These are phyloP conservation scores for Apodemia duryi DNA, from an alignment of 2,888 invertebrate species.

Conservation along the genomic window DNA sequence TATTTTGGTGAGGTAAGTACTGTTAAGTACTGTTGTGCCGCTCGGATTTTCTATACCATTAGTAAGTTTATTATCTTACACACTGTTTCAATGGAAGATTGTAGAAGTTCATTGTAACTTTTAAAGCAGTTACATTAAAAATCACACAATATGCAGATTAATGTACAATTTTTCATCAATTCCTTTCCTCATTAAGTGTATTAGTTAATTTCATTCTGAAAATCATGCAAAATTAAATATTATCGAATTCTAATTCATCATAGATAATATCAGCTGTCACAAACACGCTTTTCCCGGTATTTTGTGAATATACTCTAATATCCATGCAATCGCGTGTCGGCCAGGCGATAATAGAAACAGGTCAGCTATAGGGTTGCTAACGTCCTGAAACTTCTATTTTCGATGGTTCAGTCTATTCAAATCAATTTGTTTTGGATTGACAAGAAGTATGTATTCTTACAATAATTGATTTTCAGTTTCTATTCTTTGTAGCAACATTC, in stretches of 20 bases:
- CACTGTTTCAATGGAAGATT: too few relatives aligned
- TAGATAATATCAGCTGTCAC: conserved; percentile 25
- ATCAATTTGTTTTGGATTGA: not conserved
- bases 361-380: conserved; percentile 43
- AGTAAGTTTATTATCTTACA: too few relatives aligned
- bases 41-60: too few relatives aligned
- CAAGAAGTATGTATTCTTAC: not conserved
- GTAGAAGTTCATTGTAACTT: too few relatives aligned
- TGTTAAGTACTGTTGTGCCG: too few relatives aligned
- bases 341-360: conserved; percentile 49
- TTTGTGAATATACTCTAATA: conserved; percentile 37
- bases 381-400: conserved; percentile 12
- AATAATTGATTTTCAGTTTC: not conserved
- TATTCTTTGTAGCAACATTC: not conserved
- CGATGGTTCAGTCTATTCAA: not conserved
- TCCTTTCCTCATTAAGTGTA: not conserved
- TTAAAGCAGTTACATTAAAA: too few relatives aligned
- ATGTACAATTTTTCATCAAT: too few relatives aligned
- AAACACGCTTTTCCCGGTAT: conserved; percentile 23
- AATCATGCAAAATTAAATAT: conserved; percentile 13
- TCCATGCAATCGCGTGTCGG: conserved; percentile 50
- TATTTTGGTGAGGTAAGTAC: too few relatives aligned
- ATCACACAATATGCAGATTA: too few relatives aligned
- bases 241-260: conserved; percentile 23
- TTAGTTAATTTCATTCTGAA: not conserved